A percentile compares a stretch with the other conserved stretches of the same genome.
Conservation (phyloP, 2,797 vertebrate genomes). For the Spondyliosoma cantharus region DNA sequence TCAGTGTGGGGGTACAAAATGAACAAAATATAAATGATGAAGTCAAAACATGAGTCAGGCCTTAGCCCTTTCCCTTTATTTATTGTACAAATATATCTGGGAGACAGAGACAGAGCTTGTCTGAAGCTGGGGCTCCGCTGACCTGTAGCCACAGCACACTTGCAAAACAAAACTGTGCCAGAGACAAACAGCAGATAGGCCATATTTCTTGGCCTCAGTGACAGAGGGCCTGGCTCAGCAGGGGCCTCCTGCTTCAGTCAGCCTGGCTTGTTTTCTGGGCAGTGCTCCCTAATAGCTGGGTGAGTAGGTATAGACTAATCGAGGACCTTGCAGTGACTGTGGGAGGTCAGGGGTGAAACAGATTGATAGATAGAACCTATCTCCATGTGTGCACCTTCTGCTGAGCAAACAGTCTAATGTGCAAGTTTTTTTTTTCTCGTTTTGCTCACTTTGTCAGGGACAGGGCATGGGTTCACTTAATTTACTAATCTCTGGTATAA, state of each 20-base stretch:
- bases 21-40: conserved; percentile 76
- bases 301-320: conserved; percentile 58
- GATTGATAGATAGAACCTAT: conserved; percentile 61
- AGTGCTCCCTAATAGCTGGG: conserved; percentile 51
- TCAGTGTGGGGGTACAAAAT: conserved; percentile 54
- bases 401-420: conserved; percentile 61
- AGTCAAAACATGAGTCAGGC: conserved; percentile 83
- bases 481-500: conserved; percentile 7
- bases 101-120: conserved; percentile 82
- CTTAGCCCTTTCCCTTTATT: conserved; percentile 78
- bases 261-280: conserved; percentile 48
- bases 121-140: conserved; percentile 65
- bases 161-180: conserved; percentile 79
- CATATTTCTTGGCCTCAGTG: conserved; percentile 65
- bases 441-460: conserved; percentile 17
- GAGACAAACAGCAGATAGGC: conserved; percentile 83
- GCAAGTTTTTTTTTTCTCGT: not conserved
- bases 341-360: conserved; percentile 70
- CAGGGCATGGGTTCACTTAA: not conserved
- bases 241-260: conserved; percentile 52
- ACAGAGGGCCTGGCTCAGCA: conserved; percentile 61
- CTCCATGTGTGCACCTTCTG: conserved; percentile 42
- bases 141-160: conserved; percentile 82
- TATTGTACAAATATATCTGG: conserved; percentile 82
- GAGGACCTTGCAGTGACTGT: conserved; percentile 70